Percentiles rank a stretch among this genome's conserved stretches.
Conservation (phyloP, 2,888 invertebrate species). For the Sesamia inferens region DNA sequence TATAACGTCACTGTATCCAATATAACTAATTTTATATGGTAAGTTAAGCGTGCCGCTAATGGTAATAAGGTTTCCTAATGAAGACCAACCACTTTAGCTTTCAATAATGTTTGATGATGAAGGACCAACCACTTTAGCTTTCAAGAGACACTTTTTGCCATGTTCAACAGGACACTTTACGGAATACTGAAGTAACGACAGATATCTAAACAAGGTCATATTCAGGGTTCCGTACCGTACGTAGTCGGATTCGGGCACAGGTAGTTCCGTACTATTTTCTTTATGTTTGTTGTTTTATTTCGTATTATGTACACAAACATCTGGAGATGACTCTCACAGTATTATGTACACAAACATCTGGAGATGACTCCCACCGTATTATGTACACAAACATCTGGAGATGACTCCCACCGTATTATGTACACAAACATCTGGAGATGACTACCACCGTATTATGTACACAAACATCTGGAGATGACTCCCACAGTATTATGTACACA, state of each 20-base stretch:
- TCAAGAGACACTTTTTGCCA: neutral
- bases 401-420: conserved; percentile 18
- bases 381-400: conserved; percentile 23
- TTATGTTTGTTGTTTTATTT: too few relatives aligned
- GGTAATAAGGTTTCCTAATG: neutral
- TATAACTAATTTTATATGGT: too few relatives aligned
- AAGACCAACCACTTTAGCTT: neutral
- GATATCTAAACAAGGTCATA: conserved; percentile 6
- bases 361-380: conserved; percentile 26
- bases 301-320: too few relatives aligned
- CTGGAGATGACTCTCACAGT: conserved; percentile 24
- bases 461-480: conserved; percentile 26
- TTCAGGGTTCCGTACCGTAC: neutral
- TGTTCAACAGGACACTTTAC: conserved; percentile 1
- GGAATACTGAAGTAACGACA: conserved; percentile 6
- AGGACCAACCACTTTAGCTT: neutral
- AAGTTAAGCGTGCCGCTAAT: neutral
- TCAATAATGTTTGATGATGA: neutral
- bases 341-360: conserved; percentile 17
- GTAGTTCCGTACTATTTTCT: too few relatives aligned
- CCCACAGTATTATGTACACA: conserved; percentile 13
- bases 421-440: conserved; percentile 26
- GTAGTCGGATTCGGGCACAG: too few relatives aligned
- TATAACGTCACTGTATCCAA: neutral
- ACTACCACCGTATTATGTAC: conserved; percentile 18